A percentile compares a stretch with the other conserved stretches of the same genome.
Conservation (phyloP, 2,113 vertebrate species). For the Nycticorax nycticorax region DNA sequence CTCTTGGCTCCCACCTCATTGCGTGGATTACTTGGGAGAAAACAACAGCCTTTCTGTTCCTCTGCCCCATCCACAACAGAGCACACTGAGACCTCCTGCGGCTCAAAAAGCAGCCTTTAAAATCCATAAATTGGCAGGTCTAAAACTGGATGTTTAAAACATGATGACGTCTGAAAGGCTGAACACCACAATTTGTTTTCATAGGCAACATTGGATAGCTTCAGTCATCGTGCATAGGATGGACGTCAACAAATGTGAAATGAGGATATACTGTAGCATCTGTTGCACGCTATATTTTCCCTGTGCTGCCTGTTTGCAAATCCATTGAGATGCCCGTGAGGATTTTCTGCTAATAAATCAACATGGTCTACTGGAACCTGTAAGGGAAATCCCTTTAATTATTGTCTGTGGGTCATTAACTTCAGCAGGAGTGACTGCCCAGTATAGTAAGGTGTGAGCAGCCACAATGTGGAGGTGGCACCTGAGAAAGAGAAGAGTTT, state of each 20-base stretch:
- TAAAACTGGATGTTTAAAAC: neutral
- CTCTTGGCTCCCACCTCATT: neutral
- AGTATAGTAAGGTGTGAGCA: neutral
- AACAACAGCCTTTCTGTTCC: neutral
- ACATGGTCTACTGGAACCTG: neutral
- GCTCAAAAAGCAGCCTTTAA: neutral
- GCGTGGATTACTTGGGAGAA: neutral
- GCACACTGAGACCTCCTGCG: neutral
- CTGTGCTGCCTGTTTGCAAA: neutral
- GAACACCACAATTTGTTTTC: neutral
- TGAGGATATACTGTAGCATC: neutral
- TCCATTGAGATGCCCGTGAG: neutral
- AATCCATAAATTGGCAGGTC: neutral
- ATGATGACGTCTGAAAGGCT: neutral
- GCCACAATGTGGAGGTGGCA: neutral
- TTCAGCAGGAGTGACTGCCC: neutral
- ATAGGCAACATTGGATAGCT: neutral
- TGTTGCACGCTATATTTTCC: neutral
- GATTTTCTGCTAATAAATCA: conserved; percentile 9
- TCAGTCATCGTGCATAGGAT: neutral
- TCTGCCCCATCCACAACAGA: neutral
- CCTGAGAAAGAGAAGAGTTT: neutral
- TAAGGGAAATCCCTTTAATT: conserved; percentile 11
- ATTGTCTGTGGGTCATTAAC: neutral
- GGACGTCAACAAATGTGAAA: neutral